Evolutionary conservation across 2,113 vertebrate species (phyloP).

Genomic region (Siniperca chuatsi): DNA sequence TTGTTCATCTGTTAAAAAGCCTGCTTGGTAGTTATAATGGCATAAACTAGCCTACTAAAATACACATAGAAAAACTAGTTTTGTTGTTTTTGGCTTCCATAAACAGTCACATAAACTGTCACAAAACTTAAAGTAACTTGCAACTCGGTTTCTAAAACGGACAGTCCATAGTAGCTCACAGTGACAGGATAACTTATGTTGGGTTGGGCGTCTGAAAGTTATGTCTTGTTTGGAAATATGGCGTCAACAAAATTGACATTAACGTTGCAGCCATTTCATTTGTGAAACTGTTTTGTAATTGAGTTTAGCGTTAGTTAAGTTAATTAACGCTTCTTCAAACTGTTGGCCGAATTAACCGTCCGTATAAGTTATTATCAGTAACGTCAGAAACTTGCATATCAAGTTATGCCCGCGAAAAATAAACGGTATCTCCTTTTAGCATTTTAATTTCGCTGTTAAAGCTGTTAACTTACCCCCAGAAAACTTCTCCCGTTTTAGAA

Average conservation of each 20-base stretch:
- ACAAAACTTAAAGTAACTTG: neutral
- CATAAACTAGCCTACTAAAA: neutral
- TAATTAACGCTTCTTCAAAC: neutral
- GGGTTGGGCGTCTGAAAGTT: neutral
- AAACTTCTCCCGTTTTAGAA: conserved; percentile 8
- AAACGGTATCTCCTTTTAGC: neutral
- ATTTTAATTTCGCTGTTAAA: neutral
- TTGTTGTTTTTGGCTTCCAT: neutral
- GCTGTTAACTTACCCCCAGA: conserved; percentile 54
- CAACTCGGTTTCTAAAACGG: neutral
- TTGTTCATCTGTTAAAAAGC: neutral
- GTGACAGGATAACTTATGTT: neutral
- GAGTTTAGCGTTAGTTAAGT: neutral
- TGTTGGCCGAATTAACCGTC: neutral
- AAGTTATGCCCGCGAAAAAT: neutral
- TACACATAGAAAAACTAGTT: neutral
- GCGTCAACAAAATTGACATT: conserved; percentile 15
- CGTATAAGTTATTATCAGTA: too few species aligned
- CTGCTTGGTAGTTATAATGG: too few species aligned
- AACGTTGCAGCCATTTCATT: neutral
- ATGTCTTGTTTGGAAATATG: neutral
- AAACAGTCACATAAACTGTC: neutral
- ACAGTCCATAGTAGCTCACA: neutral
- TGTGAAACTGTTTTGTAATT: neutral
- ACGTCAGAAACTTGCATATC: neutral